Base-by-base conservation (phyloP, 2,888 invertebrate genomes). In the Oscheius onirici region DNA sequence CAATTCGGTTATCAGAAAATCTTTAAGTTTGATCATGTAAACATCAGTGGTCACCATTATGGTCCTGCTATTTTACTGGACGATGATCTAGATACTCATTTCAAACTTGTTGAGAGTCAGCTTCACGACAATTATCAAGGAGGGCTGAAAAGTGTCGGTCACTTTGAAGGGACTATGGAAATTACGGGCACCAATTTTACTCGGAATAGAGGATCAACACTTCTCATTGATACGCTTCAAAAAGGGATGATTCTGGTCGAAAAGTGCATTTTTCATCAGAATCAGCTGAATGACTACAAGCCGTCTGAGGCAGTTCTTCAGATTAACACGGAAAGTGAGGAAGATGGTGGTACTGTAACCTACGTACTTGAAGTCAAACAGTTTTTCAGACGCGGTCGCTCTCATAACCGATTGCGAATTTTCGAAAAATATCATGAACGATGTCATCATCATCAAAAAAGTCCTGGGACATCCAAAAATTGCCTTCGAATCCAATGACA, bases 201-300 rank as follows among this genome's bases (percentile, higher is more conserved):
- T 13, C 51, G 78, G 40, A 78, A 75, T 20, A 44, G 68, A n/a
- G 78, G 78, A 20, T 46, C 65, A 22, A 75, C 65, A 11, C 28
- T 78, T 5, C 15, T 20, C 10, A 26, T 70, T 8, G 24, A 34
- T 11, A 34, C 55, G 5, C 24, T 70, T 1, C 46, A 43, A 17
- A 54, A 26, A n/a, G 63, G 61, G 20, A 6, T 15, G 20, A 26
- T 51, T 6, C 5, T 28, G 1, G 52, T 70, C 24, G 41, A 11
- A n/a, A 22, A 52, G 3, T 55, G 34, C 20, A 13, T 15, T n/a
- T 71, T 69, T 22, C 28, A 28, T 3, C 44, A 57, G 22, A 69
- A 69, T 46, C 69, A 69, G 34, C 20, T 69, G 43, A 69, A 69
- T 51, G 69, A 69, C n/a, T 69, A 58, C 17, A 34, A 43, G 2